phyloP scores from a whole-genome alignment of 2,888 invertebrate genomes.

The Mycogona germanica region DNA sequence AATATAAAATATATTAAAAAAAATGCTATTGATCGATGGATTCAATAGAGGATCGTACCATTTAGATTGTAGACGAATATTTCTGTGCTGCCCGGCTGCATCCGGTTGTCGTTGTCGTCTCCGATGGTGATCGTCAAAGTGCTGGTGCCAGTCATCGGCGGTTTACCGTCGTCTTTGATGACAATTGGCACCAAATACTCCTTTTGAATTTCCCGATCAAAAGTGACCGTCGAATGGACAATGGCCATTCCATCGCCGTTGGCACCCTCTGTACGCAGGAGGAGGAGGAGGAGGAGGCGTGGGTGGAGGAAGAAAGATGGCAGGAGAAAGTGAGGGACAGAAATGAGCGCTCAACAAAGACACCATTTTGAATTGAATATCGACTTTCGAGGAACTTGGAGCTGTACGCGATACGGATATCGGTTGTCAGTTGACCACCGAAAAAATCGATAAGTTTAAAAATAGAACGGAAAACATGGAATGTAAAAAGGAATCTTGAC shows the following conservation, averaged over 20 bases:
- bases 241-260: slow-evolving; percentile 97
- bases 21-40: slow-evolving; percentile 1
- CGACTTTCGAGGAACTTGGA: too few relatives aligned
- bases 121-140: slow-evolving; percentile 94
- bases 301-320: too few relatives aligned
- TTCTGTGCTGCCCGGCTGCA: slow-evolving; percentile 92
- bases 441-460: too few relatives aligned
- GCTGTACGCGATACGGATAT: too few relatives aligned
- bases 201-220: slow-evolving; percentile 91
- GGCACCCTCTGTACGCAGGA: slow-evolving; percentile 59
- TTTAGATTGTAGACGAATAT: slow-evolving; percentile 94
- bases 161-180: slow-evolving; percentile 92
- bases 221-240: slow-evolving; percentile 82
- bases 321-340: neutral
- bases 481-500: too few relatives aligned
- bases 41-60: too few relatives aligned
- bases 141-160: slow-evolving; percentile 92
- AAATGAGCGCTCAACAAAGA: neutral
- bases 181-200: slow-evolving; percentile 94
- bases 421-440: too few relatives aligned
- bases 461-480: too few relatives aligned
- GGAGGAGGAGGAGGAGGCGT: too few relatives aligned
- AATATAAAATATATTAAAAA: too few relatives aligned
- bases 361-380: neutral
- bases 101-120: slow-evolving; percentile 96